These are phyloP conservation scores for Capromys pilorides DNA, from an alignment of 2,797 vertebrate genomes.

Conservation along the genomic window DNA sequence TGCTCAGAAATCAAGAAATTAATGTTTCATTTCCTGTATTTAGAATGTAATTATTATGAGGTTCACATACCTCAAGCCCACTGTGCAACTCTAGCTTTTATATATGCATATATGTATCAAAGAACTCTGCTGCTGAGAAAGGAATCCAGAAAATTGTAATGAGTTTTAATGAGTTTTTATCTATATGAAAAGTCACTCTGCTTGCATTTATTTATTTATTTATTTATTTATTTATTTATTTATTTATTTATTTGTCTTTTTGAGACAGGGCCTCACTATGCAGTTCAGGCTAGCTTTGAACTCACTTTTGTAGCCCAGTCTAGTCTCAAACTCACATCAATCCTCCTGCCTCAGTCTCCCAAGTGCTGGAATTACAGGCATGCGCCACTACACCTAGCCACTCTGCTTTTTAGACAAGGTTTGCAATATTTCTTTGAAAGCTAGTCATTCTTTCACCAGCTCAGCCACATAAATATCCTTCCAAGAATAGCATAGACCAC, in stretches of 20 bases:
- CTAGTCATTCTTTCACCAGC: background rate
- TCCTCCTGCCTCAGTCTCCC: too few species aligned
- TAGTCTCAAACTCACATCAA: too few species aligned
- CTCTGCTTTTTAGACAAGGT: background rate
- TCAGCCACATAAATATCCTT: background rate
- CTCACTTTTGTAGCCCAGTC: too few species aligned
- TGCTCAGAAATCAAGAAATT: background rate
- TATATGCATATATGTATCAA: background rate
- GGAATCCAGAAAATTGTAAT: background rate
- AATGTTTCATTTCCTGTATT: background rate
- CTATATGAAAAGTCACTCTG: background rate
- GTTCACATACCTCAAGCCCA: background rate
- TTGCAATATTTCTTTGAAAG: background rate
- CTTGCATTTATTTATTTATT: background rate
- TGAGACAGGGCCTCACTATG: too few species aligned
- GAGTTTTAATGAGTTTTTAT: background rate
- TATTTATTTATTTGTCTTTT: too few species aligned
- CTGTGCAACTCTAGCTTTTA: background rate
- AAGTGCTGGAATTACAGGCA: too few species aligned
- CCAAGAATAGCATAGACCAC: background rate
- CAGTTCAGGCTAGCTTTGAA: too few species aligned
- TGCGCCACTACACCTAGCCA: too few species aligned
- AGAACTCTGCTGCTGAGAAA: background rate
- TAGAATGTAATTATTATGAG: background rate
- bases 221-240: too few species aligned